Evolutionary conservation across 2,888 invertebrate genomes (phyloP), one percentile per base, ranked within the genome.

Genomic region (Caenorhabditis imperialis): DNA sequence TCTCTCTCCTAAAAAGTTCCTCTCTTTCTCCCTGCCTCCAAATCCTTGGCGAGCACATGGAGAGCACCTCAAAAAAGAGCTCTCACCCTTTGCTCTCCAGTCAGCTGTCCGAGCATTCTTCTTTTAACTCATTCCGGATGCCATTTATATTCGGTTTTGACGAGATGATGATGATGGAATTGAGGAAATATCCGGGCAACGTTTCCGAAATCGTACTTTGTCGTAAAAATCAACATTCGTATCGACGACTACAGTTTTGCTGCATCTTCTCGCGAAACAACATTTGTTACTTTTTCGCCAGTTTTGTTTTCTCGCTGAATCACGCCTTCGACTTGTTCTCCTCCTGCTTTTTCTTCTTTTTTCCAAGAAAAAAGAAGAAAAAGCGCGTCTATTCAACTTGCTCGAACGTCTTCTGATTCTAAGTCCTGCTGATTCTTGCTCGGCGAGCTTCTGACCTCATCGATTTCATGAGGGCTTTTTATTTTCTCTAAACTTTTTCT

Each of bases 161-260:
- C n/a, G n/a, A n/a, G n/a, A n/a, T n/a, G n/a, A n/a, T n/a, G n/a
- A n/a, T n/a, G n/a, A n/a, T n/a, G n/a, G n/a, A n/a, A n/a, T n/a
- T n/a, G n/a, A n/a, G n/a, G n/a, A n/a, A n/a, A n/a, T n/a, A n/a
- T n/a, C n/a, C n/a, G n/a, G n/a, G n/a, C n/a, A n/a, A n/a, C n/a
- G n/a, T n/a, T n/a, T n/a, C n/a, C n/a, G n/a, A n/a, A n/a, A n/a
- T n/a, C n/a, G n/a, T n/a, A n/a, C n/a, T n/a, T n/a, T n/a, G n/a
- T n/a, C n/a, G n/a, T n/a, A n/a, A n/a, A n/a, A n/a, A n/a, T n/a
- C n/a, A n/a, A n/a, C n/a, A n/a, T n/a, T n/a, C n/a, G n/a, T n/a
- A n/a, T n/a, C n/a, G n/a, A n/a, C n/a, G 22, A 8, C 54, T 57
- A 57, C 57, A 57, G 57, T 57, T 44, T 45, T n/a, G n/a, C n/a